Evolutionary conservation across 2,888 invertebrate genomes (phyloP).

Genomic region (Leptarthrus brevirostris): DNA sequence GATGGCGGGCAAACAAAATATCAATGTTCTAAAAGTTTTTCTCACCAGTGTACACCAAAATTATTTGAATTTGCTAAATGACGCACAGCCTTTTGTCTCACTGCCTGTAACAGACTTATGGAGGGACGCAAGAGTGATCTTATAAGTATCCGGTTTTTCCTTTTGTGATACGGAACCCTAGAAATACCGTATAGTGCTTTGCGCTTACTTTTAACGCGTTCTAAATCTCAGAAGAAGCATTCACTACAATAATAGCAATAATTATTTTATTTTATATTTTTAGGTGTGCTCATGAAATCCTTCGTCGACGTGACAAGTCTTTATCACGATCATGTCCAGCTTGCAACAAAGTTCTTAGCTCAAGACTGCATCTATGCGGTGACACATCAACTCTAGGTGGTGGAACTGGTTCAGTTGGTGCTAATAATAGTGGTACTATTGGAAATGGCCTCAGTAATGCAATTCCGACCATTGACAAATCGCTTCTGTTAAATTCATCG

Average conservation of each 20-base stretch:
- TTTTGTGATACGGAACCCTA: too few species aligned
- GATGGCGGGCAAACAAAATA: too few species aligned
- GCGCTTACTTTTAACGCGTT: slow-evolving; percentile 5
- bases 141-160: too few species aligned
- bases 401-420: slow-evolving; percentile 10
- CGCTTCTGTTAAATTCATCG: slow-evolving; percentile 58
- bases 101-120: too few species aligned
- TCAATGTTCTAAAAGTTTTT: too few species aligned
- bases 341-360: slow-evolving; percentile 76
- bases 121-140: too few species aligned
- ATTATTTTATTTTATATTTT: slow-evolving; percentile 41
- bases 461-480: slow-evolving; percentile 57
- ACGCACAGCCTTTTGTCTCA: too few species aligned
- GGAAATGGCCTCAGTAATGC: background rate
- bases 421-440: background rate
- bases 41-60: too few species aligned
- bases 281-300: slow-evolving; percentile 76
- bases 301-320: slow-evolving; percentile 73
- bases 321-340: slow-evolving; percentile 77
- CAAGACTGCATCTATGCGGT: slow-evolving; percentile 71
- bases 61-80: too few species aligned
- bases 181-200: too few species aligned
- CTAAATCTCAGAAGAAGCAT: background rate
- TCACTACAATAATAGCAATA: background rate
- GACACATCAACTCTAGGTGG: slow-evolving; percentile 52